phyloP scores from a whole-genome alignment of 2,113 vertebrate genomes.

The Todiramphus saurophagus region DNA sequence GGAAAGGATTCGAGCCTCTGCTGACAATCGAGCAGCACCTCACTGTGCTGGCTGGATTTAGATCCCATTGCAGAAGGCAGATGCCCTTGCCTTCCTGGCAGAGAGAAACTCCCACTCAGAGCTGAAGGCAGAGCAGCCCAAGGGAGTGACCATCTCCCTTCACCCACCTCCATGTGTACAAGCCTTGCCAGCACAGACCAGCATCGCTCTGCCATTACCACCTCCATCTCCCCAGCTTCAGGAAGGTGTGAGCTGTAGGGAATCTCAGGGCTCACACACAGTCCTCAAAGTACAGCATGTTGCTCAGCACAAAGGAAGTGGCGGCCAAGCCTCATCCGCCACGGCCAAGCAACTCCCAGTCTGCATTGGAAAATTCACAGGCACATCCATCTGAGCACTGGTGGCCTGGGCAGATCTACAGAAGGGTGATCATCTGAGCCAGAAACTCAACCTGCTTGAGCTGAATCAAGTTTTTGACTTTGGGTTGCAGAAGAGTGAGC shows the following conservation, averaged over 20 bases:
- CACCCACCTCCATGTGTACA: neutral
- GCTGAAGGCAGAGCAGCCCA: neutral
- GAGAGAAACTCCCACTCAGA: neutral
- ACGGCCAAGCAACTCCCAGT: neutral
- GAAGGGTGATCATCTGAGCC: neutral
- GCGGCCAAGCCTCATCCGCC: neutral
- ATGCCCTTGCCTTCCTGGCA: neutral
- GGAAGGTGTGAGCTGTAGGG: neutral
- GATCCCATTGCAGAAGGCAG: neutral
- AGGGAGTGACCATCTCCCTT: neutral
- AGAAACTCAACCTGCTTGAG: neutral
- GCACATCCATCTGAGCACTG: rapidly evolving
- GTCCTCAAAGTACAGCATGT: neutral
- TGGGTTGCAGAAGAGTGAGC: neutral
- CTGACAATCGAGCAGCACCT: neutral
- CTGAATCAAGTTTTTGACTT: neutral
- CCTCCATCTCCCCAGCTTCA: neutral
- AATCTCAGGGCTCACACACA: neutral
- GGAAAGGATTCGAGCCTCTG: neutral
- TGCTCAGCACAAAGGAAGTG: neutral
- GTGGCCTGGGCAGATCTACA: neutral
- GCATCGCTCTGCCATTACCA: rapidly evolving
- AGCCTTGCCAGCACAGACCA: rapidly evolving
- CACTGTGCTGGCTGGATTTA: neutral
- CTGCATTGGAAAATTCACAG: neutral